Evolutionary conservation across 2,797 vertebrate species (phyloP).

Genomic region (Mallotus villosus): DNA sequence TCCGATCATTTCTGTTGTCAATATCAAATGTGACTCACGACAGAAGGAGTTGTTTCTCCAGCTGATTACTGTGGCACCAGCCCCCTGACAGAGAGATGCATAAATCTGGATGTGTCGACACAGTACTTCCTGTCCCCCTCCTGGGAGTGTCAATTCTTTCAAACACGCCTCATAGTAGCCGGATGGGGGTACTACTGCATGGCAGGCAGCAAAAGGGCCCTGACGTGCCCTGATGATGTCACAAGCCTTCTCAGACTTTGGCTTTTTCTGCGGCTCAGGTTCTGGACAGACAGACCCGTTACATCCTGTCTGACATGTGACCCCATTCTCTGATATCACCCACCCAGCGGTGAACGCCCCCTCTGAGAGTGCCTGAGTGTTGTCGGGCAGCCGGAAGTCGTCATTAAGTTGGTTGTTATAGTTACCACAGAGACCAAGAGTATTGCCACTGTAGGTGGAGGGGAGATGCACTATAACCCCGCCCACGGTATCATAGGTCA

Average conservation of each 20-base stretch:
- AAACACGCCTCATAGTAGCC: conserved; percentile 59
- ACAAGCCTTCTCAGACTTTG: conserved; percentile 27
- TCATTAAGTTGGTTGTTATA: conserved; percentile 62
- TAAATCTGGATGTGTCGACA: conserved; percentile 72
- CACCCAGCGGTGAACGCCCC: conserved; percentile 63
- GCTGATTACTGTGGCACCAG: neutral
- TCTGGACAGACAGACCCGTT: neutral
- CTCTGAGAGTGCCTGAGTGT: neutral
- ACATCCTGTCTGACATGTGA: conserved; percentile 53
- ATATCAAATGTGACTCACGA: conserved; percentile 62
- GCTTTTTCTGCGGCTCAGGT: accelerated
- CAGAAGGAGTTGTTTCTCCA: conserved; percentile 70
- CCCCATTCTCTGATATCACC: conserved; percentile 29
- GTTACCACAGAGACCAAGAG: conserved; percentile 70
- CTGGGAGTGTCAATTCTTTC: conserved; percentile 47
- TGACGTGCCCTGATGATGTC: conserved; percentile 45
- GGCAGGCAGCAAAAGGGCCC: conserved; percentile 66
- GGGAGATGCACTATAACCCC: conserved; percentile 64
- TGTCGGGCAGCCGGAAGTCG: conserved; percentile 60
- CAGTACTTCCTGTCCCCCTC: neutral
- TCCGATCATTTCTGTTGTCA: neutral
- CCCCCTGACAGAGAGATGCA: conserved; percentile 51
- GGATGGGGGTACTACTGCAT: conserved; percentile 35
- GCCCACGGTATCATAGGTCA: conserved; percentile 67
- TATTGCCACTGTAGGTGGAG: conserved; percentile 36